Evolutionary conservation across 2,888 invertebrate species (phyloP), one percentile per base, ranked within the genome.

Genomic region (Physocephala rufipes): DNA sequence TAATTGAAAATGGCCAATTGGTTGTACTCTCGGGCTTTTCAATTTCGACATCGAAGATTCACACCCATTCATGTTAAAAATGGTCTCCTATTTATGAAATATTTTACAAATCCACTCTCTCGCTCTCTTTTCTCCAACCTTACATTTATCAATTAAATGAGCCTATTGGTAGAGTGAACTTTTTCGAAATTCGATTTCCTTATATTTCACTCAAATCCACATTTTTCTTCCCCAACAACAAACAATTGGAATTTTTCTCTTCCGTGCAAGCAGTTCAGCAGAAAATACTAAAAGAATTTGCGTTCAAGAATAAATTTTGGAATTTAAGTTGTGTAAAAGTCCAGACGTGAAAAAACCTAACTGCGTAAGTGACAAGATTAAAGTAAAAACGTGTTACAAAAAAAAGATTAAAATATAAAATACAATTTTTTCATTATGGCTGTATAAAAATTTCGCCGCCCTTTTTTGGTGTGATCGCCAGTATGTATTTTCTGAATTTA

Each of bases 261-360:
- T 71, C 72, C 71, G 71, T 49, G 67, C 71, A 71, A 62, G 74
- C 70, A 74, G 71, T 45, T 49, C 64, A 26, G 36, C 55, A 66
- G 47, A 49, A 65, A 71, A 71, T 71, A 72, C 71, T 70, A 67
- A 61, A 72, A 68, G 72, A 67, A 74, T 67, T 71, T 74, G 67
- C 72, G 72, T 70, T 73, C 66, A 70, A 76, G 74, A 74, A 75
- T 73, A 74, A 73, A 74, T 74, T 71, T 73, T 75, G 74, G 75
- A 75, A 75, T 73, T 76, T 74, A 76, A 76, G 75, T 71, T 75
- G 73, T 53, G n/a, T 70, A 73, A 76, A 72, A 66, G 70, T n/a
- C 21, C 70, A 71, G 12, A 12, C 49, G 49, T 28, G 62, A 28
- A 66, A 19, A 65, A 61, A n/a, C 64, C 51, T n/a, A 7, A 58